Evolutionary conservation across 2,888 invertebrate species (phyloP), one percentile per base, ranked within the genome.

Genomic region (Drosophila diplacantha): DNA sequence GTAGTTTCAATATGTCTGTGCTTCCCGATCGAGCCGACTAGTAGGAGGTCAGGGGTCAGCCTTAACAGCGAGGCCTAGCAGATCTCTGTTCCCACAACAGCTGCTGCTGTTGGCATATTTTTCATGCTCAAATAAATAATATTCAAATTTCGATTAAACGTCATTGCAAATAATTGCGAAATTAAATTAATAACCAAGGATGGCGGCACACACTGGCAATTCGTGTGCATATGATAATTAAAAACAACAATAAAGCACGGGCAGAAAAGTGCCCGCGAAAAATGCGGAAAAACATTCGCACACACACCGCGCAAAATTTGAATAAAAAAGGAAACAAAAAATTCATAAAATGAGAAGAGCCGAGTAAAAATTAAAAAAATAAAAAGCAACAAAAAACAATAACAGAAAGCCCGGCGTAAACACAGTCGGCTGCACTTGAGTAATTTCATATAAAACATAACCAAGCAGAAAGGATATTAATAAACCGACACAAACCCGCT

Each of bases 381-480:
- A 44, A 20, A 14, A 24, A 37, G 39, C 41, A 37, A 56, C 32
- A 58, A 38, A 56, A 52, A 67, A 58, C 56, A 64, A 49, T 38
- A 58, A 74, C 61, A 75, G 59, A 77, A 67, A 69, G 55, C 59
- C 55, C 64, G 62, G 63, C 67, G 81, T 70, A 81, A 78, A 81
- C 70, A 78, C 83, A 76, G 81, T 78, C 76, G 73, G 65, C 71
- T 82, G 70, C 85, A 83, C 85, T 83, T 84, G 83, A 84, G 74
- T 83, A 75, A 83, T 81, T 75, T 80, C 80, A 69, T 75, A 80
- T 80, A 83, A 80, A 80, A 83, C 83, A 80, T 82, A 75, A 68
- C 77, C 80, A 80, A 76, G 74, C 74, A 75, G 80, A 81, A 83
- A 83, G 83, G 85, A 83, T 83, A 84, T 83, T 84, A 83, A 83